These are phyloP conservation scores for Agrotis clavis DNA, from an alignment of 2,888 invertebrate species.

Conservation along the genomic window DNA sequence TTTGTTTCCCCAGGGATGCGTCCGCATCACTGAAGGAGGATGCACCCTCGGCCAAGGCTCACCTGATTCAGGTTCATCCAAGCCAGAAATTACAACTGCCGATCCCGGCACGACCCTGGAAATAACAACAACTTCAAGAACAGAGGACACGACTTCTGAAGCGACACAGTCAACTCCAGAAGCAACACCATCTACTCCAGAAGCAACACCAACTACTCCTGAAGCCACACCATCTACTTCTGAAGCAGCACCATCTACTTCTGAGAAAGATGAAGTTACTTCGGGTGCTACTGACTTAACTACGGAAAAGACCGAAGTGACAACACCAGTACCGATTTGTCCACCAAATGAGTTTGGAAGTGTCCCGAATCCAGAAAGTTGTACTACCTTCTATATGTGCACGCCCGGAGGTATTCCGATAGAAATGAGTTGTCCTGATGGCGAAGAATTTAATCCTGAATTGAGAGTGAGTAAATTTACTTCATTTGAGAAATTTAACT, in stretches of 20 bases:
- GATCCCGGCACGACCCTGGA: background rate
- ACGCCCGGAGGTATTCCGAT: background rate
- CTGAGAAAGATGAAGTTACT: no score
- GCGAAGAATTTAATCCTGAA: slow-evolving; percentile 25
- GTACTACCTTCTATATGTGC: slow-evolving; percentile 48
- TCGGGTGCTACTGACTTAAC: no score
- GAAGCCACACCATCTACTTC: no score
- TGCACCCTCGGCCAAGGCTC: slow-evolving; percentile 23
- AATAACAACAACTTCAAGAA: background rate
- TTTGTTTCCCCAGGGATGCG: background rate
- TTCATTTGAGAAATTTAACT: background rate
- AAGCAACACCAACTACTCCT: background rate
- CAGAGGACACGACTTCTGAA: slow-evolving; percentile 37
- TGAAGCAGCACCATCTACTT: no score
- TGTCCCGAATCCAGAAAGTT: slow-evolving; percentile 41
- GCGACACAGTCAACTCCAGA: slow-evolving; percentile 50
- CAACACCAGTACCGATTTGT: slow-evolving; percentile 30
- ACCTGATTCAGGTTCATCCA: background rate
- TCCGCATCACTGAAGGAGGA: slow-evolving; percentile 29
- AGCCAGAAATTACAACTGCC: background rate
- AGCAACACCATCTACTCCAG: slow-evolving; percentile 43
- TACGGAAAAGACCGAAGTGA: background rate
- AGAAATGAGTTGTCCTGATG: slow-evolving; percentile 25
- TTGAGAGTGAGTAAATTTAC: background rate
- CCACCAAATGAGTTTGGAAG: slow-evolving; percentile 6